Evolutionary conservation across 1,140 invertebrate genomes (phyloP).

Genomic region (Drosophila lacteicornis): DNA sequence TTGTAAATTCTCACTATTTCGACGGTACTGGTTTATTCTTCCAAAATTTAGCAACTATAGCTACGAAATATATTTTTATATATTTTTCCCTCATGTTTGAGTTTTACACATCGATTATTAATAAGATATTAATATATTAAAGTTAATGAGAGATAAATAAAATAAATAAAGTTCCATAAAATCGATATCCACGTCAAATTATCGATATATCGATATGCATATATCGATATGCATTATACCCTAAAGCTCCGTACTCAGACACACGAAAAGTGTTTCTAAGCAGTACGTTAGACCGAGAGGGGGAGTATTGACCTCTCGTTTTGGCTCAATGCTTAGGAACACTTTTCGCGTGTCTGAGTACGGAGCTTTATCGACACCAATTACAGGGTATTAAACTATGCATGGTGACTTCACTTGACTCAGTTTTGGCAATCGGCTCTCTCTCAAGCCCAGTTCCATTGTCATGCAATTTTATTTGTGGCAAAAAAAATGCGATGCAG

Average conservation of each 20-base stretch:
- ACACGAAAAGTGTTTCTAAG: no score
- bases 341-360: no score
- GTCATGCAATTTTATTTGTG: slow-evolving; percentile 50
- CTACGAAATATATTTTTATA: not conserved
- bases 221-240: not conserved
- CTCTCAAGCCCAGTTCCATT: slow-evolving; percentile 27
- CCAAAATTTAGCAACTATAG: not conserved
- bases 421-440: slow-evolving; percentile 32
- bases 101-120: not conserved
- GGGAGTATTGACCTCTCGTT: no score
- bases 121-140: no score
- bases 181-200: not conserved
- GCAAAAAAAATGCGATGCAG: slow-evolving; percentile 13
- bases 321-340: no score
- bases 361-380: not conserved
- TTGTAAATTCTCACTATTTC: not conserved
- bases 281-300: no score
- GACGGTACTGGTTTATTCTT: no score
- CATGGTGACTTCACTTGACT: slow-evolving; percentile 10
- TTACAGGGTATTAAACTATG: slow-evolving; percentile 5
- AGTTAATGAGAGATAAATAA: not conserved
- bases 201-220: not conserved
- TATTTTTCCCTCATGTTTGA: not conserved
- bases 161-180: not conserved
- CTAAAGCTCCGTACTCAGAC: no score